Evolutionary conservation across 2,888 invertebrate species (phyloP).

Genomic region (Biston betularia): DNA sequence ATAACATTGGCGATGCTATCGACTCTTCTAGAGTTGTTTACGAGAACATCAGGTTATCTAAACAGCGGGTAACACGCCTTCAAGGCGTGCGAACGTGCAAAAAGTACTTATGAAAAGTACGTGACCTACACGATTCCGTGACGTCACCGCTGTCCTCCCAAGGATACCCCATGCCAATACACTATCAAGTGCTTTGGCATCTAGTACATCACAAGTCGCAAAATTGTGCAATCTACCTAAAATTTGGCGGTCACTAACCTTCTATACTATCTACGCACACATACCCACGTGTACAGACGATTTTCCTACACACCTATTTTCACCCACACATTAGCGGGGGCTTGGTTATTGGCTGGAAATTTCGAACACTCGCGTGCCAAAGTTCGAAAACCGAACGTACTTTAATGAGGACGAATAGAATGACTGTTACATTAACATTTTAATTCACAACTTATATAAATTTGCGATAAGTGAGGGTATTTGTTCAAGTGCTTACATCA

Average conservation of each 20-base stretch:
- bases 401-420: slow-evolving; percentile 61
- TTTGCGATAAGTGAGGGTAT: slow-evolving; percentile 22
- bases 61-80: slow-evolving; percentile 4
- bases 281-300: slow-evolving; percentile 53
- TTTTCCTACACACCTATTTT: slow-evolving; percentile 51
- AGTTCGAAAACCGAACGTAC: slow-evolving; percentile 46
- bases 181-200: slow-evolving; percentile 20
- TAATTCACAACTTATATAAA: slow-evolving; percentile 51
- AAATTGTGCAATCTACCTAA: slow-evolving; percentile 68
- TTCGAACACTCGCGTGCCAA: slow-evolving; percentile 43
- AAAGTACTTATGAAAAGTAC: slow-evolving; percentile 22
- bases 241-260: slow-evolving; percentile 64
- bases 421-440: slow-evolving; percentile 53
- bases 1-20: slow-evolving; percentile 7
- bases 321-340: slow-evolving; percentile 47
- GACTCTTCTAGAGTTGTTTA: slow-evolving; percentile 15
- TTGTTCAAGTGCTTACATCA: slow-evolving; percentile 24
- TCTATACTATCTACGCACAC: slow-evolving; percentile 53
- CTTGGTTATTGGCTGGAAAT: slow-evolving; percentile 46
- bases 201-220: slow-evolving; percentile 37
- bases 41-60: slow-evolving; percentile 17
- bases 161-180: slow-evolving; percentile 32
- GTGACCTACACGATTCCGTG: slow-evolving; percentile 38
- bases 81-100: slow-evolving; percentile 11
- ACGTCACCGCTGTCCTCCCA: slow-evolving; percentile 28